Evolutionary conservation across 2,797 vertebrate species (phyloP), one percentile per base, ranked within the genome.

Genomic region (Carcharodon carcharias): DNA sequence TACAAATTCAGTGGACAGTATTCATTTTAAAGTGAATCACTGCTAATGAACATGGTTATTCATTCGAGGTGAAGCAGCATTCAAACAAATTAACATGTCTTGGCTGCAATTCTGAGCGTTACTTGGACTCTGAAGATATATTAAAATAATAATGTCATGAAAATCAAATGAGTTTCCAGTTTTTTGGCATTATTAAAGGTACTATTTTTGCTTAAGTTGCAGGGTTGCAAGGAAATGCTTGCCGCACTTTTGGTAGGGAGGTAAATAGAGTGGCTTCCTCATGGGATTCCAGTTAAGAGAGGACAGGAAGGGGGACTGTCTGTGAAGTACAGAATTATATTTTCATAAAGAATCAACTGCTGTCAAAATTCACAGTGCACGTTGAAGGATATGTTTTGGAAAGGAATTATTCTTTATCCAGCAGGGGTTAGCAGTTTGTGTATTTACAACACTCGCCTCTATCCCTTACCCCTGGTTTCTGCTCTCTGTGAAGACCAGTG

Each of bases 11-110:
- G n/a, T 65, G 65, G 21, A 65, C 16, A 40, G 21, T n/a, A 40
- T 93, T 93, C 91, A 93, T 65, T 93, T 35, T 23, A 35, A 92
- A 92, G n/a, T 63, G 89, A 91, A 61, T 63, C 88, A 91, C 31
- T 91, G 5, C 56, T 61, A 61, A 58, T 61, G 56, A 21, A n/a
- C 71, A 35, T 35, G n/a, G n/a, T 93, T 65, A 40, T 40, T 65
- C 61, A 93, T 40, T 65, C 4, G n/a, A 40, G 7, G 16, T 40
- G 61, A 92, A 61, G 2, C 35, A 65, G 18, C 28, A 89, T 56
- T 58, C 35, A 65, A 65, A 40, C 21, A 65, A 93, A 93, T 65
- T 26, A 61, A 45, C 61, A 93, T 93, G n/a, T 8, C 91, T 91
- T 40, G 61, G n/a, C 18, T 65, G n/a, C 58, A 65, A 0, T 65